These are phyloP conservation scores for rat (Rattus norvegicus) DNA, from an alignment of 2,113 vertebrate species.

Conservation along the genomic window DNA sequence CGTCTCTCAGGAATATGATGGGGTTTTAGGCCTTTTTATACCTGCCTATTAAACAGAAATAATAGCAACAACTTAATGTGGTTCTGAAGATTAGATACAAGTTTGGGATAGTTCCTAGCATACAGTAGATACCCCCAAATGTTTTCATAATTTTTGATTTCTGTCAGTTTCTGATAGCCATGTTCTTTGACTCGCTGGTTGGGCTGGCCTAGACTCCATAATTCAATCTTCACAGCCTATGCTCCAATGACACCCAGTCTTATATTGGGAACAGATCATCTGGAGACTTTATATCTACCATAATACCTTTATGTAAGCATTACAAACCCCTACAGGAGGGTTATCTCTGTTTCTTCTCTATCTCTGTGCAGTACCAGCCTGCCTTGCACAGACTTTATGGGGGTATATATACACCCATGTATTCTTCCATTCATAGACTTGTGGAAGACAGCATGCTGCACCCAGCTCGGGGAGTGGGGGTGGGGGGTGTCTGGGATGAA, in stretches of 20 bases:
- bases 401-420: background rate
- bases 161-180: background rate
- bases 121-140: background rate
- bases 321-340: background rate
- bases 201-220: background rate
- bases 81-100: conserved; percentile 46
- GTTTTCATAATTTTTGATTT: background rate
- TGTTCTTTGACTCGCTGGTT: background rate
- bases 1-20: background rate
- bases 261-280: background rate
- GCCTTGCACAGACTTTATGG: too few relatives aligned
- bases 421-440: background rate
- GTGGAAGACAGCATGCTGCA: background rate
- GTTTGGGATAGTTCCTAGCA: background rate
- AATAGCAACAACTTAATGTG: background rate
- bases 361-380: background rate
- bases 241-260: background rate
- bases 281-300: background rate
- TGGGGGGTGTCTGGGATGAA: background rate
- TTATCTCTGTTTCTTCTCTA: background rate
- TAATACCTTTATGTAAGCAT: background rate
- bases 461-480: background rate
- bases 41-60: background rate
- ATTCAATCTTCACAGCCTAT: background rate
- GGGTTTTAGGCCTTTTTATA: background rate